Evolutionary conservation across 1,140 invertebrate species (phyloP).

Genomic region (Acromyrmex echinatior): DNA sequence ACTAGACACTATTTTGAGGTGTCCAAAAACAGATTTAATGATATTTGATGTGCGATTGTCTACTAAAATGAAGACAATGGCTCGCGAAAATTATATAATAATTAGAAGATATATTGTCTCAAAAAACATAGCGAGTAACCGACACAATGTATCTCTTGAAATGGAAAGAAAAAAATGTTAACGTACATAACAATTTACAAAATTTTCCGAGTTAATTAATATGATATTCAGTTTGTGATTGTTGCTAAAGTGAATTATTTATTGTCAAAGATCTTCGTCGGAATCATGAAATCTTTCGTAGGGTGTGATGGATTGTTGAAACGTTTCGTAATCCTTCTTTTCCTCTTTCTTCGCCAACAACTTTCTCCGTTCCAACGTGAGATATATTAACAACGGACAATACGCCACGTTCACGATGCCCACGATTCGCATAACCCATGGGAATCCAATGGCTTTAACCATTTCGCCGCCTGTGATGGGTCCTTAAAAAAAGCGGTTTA

Average conservation of each 20-base stretch:
- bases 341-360: slow-evolving; percentile 50
- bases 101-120: not conserved
- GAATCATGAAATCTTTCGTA: slow-evolving; percentile 82
- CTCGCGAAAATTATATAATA: not conserved
- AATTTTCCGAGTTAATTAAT: not conserved
- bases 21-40: slow-evolving; percentile 27
- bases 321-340: slow-evolving; percentile 79
- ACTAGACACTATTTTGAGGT: slow-evolving; percentile 51
- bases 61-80: not conserved
- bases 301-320: slow-evolving; percentile 66
- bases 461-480: slow-evolving; percentile 91
- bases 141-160: not conserved
- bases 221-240: not conserved
- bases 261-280: slow-evolving; percentile 81
- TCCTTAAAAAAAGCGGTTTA: slow-evolving; percentile 84
- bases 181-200: not conserved
- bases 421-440: slow-evolving; percentile 90
- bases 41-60: not conserved
- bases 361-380: slow-evolving; percentile 76
- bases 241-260: slow-evolving; percentile 27
- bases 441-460: slow-evolving; percentile 90
- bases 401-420: slow-evolving; percentile 91
- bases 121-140: not conserved
- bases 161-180: not conserved
- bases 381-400: slow-evolving; percentile 88